Conservation (phyloP, 1,140 invertebrate genomes). For the Papilio machaon region DNA sequence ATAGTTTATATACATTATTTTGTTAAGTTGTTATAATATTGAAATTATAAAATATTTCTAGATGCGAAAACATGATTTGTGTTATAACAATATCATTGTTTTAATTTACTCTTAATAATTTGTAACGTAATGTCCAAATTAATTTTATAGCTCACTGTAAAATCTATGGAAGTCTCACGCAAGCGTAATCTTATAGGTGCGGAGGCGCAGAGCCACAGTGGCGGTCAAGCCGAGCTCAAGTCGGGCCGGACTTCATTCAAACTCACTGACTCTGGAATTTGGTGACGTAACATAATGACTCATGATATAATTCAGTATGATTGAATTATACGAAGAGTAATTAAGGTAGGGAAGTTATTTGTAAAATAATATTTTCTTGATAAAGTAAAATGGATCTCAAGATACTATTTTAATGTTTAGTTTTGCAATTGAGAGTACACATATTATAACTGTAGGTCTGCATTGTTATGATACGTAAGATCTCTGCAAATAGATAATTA, state of each 20-base stretch:
- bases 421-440: too few relatives aligned
- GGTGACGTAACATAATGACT: constrained; percentile 46
- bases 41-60: neutral
- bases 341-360: neutral
- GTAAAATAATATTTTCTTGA: neutral
- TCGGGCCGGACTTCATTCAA: constrained; percentile 44
- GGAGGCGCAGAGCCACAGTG: constrained; percentile 53
- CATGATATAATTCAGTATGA: constrained; percentile 15
- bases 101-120: neutral
- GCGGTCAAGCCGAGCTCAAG: constrained; percentile 50
- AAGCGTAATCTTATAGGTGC: constrained; percentile 64
- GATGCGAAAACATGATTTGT: neutral
- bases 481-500: too few relatives aligned
- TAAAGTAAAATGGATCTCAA: neutral
- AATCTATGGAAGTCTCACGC: constrained; percentile 51
- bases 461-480: too few relatives aligned
- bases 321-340: constrained; percentile 17
- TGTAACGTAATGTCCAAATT: neutral
- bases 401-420: neutral
- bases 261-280: constrained; percentile 60
- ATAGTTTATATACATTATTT: too few relatives aligned
- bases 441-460: too few relatives aligned
- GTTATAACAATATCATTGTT: neutral
- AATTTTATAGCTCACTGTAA: constrained; percentile 41
- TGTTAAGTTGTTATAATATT: too few relatives aligned